Base-by-base conservation (phyloP, 2,888 invertebrate species). In the Myathropa florea region DNA sequence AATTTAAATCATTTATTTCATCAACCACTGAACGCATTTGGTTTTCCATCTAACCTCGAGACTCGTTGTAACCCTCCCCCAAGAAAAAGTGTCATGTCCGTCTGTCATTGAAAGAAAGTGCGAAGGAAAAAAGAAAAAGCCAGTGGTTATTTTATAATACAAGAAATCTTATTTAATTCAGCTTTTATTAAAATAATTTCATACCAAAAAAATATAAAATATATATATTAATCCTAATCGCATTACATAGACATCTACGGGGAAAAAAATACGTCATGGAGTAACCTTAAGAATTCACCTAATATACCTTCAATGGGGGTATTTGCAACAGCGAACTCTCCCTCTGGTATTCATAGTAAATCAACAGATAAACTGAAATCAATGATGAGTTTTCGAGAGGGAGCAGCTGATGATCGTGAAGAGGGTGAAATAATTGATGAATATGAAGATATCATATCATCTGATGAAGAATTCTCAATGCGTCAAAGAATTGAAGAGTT, bases 361-460 rank as follows among this genome's bases (percentile, higher is more conserved):
- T 78, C 79, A 53, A 59, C 46, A 65, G 59, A 26, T 33, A 68
- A 71, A 65, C 61, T 23, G 24, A 61, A 87, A 78, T 60, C 55
- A n/a, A 87, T 84, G 61, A 88, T 88, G 70, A 84, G 76, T 64
- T 76, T 72, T 23, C 88, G 73, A 39, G 26, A 60, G 21, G 72
- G 12, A 39, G 2, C 18, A 7, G 64, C 30, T 6, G 91, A 91
- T 64, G 91, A 91, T 65, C 91, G 91, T 2, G 92, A 92, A 83
- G 92, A 92, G 79, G 92, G 92, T n/a, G 92, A 92, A 90, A 92
- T 92, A 84, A 89, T 91, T 3, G 92, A 92, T 81, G 92, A 92
- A 3, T 92, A 89, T 28, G 92, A 92, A 53, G 90, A 91, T 79
- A 93, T 92, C n/a, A 91, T 92, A n/a, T 92, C 92, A 6, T 92